Conservation (phyloP, 2,113 vertebrate genomes). For the Odontesthes bonariensis region DNA sequence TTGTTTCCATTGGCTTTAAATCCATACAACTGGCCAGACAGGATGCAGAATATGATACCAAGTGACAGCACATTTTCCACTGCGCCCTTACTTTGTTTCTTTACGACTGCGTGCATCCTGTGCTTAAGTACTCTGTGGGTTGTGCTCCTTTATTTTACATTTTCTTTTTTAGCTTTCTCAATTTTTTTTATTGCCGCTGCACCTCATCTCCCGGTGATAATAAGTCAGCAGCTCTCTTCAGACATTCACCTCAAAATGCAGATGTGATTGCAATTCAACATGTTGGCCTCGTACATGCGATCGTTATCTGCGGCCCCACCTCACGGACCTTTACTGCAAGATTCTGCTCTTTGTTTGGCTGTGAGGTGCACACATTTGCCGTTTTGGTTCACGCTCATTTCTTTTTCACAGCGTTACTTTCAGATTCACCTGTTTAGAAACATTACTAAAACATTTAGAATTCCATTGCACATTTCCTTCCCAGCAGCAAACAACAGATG, state of each 20-base stretch:
- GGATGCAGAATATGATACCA: constrained; percentile 56
- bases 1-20: constrained; percentile 63
- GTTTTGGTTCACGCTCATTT: too few relatives aligned
- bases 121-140: constrained; percentile 19
- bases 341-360: too few relatives aligned
- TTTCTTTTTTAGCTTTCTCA: neutral
- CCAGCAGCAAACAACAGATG: neutral
- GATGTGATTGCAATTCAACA: neutral
- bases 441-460: neutral
- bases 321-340: too few relatives aligned
- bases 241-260: neutral
- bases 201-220: neutral
- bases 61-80: constrained; percentile 66
- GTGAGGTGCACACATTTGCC: neutral
- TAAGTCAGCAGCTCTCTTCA: neutral
- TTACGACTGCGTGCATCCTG: constrained; percentile 8
- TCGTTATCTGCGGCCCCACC: too few relatives aligned
- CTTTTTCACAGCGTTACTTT: neutral
- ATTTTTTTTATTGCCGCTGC: neutral
- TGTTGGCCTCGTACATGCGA: neutral
- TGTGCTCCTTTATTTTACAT: constrained; percentile 4
- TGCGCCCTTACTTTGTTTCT: constrained; percentile 28
- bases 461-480: neutral
- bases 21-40: constrained; percentile 46
- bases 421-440: neutral